phyloP scores from a whole-genome alignment of 2,888 invertebrate species.

The Hemaris fuciformis region DNA sequence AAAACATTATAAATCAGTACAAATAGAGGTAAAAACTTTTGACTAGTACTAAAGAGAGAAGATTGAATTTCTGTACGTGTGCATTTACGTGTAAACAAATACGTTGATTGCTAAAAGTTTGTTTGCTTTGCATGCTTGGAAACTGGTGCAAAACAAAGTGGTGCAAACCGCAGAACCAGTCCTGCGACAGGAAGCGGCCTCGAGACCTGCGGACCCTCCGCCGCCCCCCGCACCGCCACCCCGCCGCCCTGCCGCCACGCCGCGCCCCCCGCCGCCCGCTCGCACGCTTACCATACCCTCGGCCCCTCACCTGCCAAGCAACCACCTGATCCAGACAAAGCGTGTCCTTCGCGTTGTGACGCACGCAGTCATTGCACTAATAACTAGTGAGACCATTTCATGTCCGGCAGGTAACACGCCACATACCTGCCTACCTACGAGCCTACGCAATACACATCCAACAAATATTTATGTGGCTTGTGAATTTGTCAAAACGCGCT shows the following conservation, averaged over 20 bases:
- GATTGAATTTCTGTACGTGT: constrained; percentile 20
- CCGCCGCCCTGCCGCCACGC: constrained; percentile 27
- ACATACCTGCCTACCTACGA: neutral
- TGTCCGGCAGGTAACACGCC: constrained; percentile 59
- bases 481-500: neutral
- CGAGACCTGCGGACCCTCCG: constrained; percentile 44
- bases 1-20: neutral
- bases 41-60: constrained; percentile 20
- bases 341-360: constrained; percentile 75
- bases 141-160: constrained; percentile 77
- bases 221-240: constrained; percentile 26
- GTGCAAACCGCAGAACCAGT: constrained; percentile 77
- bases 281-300: constrained; percentile 8
- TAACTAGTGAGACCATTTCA: constrained; percentile 64
- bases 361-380: constrained; percentile 78
- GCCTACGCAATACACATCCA: neutral
- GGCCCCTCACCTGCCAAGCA: constrained; percentile 42
- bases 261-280: constrained; percentile 22
- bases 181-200: constrained; percentile 77
- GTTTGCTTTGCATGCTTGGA: constrained; percentile 58
- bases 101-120: constrained; percentile 60
- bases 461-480: neutral
- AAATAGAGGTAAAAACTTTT: neutral
- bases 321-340: constrained; percentile 78
- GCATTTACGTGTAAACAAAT: constrained; percentile 28